Evolutionary conservation across 2,113 vertebrate genomes (phyloP).

Genomic region (Eurystomus gularis): DNA sequence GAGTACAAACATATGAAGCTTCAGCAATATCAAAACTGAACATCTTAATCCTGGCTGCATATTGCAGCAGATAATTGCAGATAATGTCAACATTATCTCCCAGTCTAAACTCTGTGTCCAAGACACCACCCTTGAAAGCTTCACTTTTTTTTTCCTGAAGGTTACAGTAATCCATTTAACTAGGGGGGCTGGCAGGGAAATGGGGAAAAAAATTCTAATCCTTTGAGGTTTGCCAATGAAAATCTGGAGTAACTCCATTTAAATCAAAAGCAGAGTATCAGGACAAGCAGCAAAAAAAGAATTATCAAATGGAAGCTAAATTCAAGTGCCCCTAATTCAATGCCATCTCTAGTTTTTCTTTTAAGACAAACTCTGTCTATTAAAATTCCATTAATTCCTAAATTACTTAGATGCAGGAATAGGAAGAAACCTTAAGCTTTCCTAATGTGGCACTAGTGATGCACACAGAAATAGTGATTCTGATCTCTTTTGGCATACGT

Average conservation of each 20-base stretch:
- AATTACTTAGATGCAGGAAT: neutral
- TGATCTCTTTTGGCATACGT: neutral
- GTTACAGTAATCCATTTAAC: neutral
- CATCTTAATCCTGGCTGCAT: neutral
- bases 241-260: neutral
- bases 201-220: neutral
- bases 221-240: neutral
- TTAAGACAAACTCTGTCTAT: neutral
- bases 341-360: neutral
- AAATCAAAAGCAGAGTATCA: neutral
- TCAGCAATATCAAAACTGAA: neutral
- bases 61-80: neutral
- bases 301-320: neutral
- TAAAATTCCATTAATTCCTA: constrained; percentile 10
- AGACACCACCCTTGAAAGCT: neutral
- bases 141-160: neutral
- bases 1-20: neutral
- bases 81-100: neutral
- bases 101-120: neutral
- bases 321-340: neutral
- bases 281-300: neutral
- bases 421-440: constrained; percentile 6
- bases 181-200: neutral
- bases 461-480: neutral
- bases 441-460: neutral